These are phyloP conservation scores for Limnephilus marmoratus DNA, from an alignment of 2,888 invertebrate species.

Conservation along the genomic window DNA sequence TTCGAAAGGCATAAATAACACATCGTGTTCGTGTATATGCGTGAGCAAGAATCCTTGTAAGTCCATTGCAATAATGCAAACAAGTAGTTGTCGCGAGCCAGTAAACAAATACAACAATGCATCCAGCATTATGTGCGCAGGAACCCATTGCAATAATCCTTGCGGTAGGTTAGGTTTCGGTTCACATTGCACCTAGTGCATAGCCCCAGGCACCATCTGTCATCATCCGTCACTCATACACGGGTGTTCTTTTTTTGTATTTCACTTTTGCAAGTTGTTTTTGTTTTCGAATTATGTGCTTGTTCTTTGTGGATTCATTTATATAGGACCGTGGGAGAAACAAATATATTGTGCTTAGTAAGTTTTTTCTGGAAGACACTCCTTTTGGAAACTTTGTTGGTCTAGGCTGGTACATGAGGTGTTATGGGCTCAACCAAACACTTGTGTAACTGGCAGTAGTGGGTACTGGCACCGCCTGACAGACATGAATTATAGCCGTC, in stretches of 20 bases:
- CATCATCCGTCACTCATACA: not conserved
- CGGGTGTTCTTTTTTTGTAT: not conserved
- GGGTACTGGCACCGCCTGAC: constrained; percentile 23
- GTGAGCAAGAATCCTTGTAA: constrained; percentile 25
- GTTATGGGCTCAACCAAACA: constrained; percentile 19
- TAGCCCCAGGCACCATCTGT: not conserved
- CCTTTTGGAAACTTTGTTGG: not conserved
- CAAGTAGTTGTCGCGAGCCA: constrained; percentile 3
- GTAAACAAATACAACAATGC: not conserved
- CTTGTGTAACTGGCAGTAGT: constrained; percentile 55
- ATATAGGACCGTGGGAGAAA: not conserved
- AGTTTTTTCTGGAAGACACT: not conserved
- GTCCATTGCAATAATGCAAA: constrained; percentile 32
- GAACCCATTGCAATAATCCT: constrained; percentile 46
- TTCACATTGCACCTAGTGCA: not conserved
- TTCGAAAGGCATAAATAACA: constrained; percentile 9
- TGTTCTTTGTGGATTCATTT: not conserved
- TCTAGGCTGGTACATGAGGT: not conserved
- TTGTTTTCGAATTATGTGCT: not conserved
- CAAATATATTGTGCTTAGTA: not conserved
- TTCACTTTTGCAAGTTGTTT: not conserved
- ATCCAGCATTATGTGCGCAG: constrained; percentile 17
- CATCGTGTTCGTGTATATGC: not conserved
- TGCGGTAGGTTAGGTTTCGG: constrained; percentile 56
- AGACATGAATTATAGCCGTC: constrained; percentile 61